These are phyloP conservation scores for Ditula angustiorana DNA, from an alignment of 2,888 invertebrate species.

Conservation along the genomic window DNA sequence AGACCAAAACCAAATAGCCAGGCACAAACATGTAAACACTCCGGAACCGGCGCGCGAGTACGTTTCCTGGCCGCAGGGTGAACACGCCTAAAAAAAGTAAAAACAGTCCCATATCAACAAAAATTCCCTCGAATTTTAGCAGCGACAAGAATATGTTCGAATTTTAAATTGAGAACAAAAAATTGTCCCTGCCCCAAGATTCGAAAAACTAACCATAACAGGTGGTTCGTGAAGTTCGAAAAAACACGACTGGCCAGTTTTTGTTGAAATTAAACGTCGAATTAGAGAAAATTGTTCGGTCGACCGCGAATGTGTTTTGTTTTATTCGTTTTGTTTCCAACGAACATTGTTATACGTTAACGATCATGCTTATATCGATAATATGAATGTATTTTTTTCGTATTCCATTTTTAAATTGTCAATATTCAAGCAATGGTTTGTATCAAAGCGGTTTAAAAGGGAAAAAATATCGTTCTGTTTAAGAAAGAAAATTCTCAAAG, in stretches of 20 bases:
- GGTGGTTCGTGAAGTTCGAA: constrained; percentile 58
- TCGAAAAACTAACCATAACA: constrained; percentile 59
- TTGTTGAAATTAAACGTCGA: constrained; percentile 71
- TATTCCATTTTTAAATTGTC: constrained; percentile 1
- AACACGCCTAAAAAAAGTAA: constrained; percentile 51
- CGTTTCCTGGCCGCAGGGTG: constrained; percentile 55
- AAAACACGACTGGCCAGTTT: constrained; percentile 53
- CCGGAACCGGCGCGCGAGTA: constrained; percentile 54
- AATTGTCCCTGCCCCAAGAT: constrained; percentile 36
- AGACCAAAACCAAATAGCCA: constrained; percentile 72
- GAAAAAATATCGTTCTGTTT: neutral
- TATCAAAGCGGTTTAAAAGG: constrained; percentile 7
- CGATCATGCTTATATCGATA: constrained; percentile 21
- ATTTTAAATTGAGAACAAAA: constrained; percentile 40
- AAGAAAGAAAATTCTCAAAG: constrained; percentile 43
- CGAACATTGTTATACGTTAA: constrained; percentile 32
- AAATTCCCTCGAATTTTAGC: constrained; percentile 34
- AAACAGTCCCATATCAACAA: constrained; percentile 39
- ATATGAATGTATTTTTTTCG: neutral
- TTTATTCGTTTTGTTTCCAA: constrained; percentile 35
- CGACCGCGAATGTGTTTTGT: constrained; percentile 70
- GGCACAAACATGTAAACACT: constrained; percentile 72
- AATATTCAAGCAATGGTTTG: neutral
- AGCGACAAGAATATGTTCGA: constrained; percentile 35
- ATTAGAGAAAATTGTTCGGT: constrained; percentile 72